Percentiles rank a stretch among this genome's conserved stretches.
Conservation (phyloP, 2,888 invertebrate genomes). For the Andrena camellia region DNA sequence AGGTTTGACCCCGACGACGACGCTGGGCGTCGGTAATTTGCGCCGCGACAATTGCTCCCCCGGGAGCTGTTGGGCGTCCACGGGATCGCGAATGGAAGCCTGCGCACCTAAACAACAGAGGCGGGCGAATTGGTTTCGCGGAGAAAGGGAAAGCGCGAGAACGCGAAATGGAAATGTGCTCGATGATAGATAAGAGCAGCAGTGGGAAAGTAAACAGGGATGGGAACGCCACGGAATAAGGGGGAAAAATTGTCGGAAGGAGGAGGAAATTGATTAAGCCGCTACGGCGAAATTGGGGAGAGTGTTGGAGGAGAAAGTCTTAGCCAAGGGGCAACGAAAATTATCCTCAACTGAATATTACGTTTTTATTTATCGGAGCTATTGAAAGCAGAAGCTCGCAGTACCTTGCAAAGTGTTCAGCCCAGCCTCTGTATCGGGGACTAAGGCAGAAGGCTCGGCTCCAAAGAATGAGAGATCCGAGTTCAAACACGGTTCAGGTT, state of each 20-base stretch:
- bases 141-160: constrained; percentile 10
- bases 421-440: neutral
- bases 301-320: constrained; percentile 16
- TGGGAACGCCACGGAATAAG: neutral
- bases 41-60: constrained; percentile 77
- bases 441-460: neutral
- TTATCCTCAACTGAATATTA: constrained; percentile 7
- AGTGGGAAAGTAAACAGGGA: constrained; percentile 42
- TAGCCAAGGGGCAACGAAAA: neutral
- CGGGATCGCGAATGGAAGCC: constrained; percentile 39
- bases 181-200: constrained; percentile 43
- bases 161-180: constrained; percentile 37
- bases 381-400: neutral
- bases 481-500: constrained; percentile 2
- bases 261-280: constrained; percentile 37
- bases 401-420: neutral
- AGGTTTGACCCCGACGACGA: constrained; percentile 71
- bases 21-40: constrained; percentile 76
- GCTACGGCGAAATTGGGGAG: constrained; percentile 11
- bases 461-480: neutral
- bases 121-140: constrained; percentile 23
- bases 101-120: constrained; percentile 38
- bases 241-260: constrained; percentile 13
- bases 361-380: neutral
- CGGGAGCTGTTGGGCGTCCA: constrained; percentile 70